Evolutionary conservation across 2,888 invertebrate genomes (phyloP).

Genomic region (Sarcophaga rosellei): DNA sequence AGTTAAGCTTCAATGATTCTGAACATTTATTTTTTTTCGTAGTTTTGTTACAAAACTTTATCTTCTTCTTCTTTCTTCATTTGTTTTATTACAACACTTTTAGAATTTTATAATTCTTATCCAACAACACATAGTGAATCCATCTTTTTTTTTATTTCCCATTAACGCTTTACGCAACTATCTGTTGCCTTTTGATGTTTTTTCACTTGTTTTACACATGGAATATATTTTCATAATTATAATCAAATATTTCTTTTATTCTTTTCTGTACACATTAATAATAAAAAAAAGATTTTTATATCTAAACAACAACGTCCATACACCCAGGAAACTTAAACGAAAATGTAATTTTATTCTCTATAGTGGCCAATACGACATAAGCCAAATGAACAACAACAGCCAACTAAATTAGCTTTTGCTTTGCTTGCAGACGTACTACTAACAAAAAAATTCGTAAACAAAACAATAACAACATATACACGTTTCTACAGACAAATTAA

Average conservation of each 20-base stretch:
- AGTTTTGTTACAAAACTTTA: slow-evolving; percentile 2
- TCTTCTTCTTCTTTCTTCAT: background rate
- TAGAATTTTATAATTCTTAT: background rate
- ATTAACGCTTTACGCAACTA: slow-evolving; percentile 60
- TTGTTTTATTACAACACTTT: background rate
- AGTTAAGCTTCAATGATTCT: slow-evolving; percentile 34
- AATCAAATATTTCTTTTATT: slow-evolving; percentile 25
- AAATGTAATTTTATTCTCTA: background rate
- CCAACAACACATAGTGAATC: background rate
- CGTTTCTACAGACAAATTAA: background rate
- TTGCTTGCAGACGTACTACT: slow-evolving; percentile 63
- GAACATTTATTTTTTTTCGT: background rate
- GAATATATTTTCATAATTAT: slow-evolving; percentile 34
- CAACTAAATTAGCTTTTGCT: slow-evolving; percentile 38
- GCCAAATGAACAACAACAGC: slow-evolving; percentile 3
- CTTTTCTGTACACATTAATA: slow-evolving; percentile 44
- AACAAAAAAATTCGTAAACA: slow-evolving; percentile 45
- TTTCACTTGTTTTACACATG: slow-evolving; percentile 42
- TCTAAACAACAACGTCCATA: slow-evolving; percentile 27
- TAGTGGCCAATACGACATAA: slow-evolving; percentile 29
- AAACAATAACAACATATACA: slow-evolving; percentile 18
- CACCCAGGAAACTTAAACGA: slow-evolving; percentile 55
- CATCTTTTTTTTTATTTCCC: slow-evolving; percentile 11
- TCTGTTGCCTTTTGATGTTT: slow-evolving; percentile 59
- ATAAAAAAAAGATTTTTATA: background rate